Evolutionary conservation across 2,888 invertebrate genomes (phyloP).

Genomic region (Apomyelois bistriatella): DNA sequence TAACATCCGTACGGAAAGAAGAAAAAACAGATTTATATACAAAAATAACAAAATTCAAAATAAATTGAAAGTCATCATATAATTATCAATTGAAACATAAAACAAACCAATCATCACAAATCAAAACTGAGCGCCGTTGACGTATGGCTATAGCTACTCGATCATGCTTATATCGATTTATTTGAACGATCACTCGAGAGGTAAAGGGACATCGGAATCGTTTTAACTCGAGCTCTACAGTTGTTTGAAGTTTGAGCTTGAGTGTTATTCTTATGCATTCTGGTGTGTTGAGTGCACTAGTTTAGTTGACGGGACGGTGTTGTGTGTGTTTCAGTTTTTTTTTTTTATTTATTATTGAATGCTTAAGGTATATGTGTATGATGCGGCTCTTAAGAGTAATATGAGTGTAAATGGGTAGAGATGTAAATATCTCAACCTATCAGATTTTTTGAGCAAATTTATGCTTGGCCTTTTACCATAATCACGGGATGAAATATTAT

Average conservation of each 20-base stretch:
- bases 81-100: not conserved
- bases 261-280: constrained; percentile 51
- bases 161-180: constrained; percentile 3
- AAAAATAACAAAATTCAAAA: too few relatives aligned
- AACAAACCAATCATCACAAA: not conserved
- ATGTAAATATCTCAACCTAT: too few relatives aligned
- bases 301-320: constrained; percentile 17
- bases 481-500: too few relatives aligned
- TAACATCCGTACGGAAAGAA: too few relatives aligned
- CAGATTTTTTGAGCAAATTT: too few relatives aligned
- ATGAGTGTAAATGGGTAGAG: too few relatives aligned
- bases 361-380: not conserved
- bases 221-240: constrained; percentile 59
- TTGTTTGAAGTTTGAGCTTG: constrained; percentile 38
- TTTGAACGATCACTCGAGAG: constrained; percentile 22
- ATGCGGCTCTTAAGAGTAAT: too few relatives aligned
- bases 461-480: too few relatives aligned
- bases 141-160: not conserved
- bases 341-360: not conserved
- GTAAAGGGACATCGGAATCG: constrained; percentile 61
- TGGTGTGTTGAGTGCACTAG: constrained; percentile 31
- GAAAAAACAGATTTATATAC: too few relatives aligned
- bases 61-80: not conserved
- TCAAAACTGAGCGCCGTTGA: constrained; percentile 1
- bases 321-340: not conserved